Conservation (phyloP, 2,113 vertebrate species). For the Suncus etruscus region DNA sequence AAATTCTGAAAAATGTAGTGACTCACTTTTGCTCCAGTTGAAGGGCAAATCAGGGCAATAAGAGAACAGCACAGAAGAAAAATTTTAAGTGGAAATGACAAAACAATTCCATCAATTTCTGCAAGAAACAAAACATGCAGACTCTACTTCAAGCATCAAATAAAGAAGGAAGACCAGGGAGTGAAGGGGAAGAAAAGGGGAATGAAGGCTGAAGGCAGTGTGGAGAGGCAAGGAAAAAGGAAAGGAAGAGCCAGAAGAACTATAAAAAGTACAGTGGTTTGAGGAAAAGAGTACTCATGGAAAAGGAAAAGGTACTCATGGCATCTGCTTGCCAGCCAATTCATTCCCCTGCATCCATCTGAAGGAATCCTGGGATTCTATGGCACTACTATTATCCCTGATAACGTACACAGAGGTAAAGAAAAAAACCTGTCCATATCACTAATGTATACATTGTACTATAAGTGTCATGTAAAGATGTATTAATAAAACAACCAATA, state of each 20-base stretch:
- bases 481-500: constrained; percentile 46
- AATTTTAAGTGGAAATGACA: neutral
- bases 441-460: neutral
- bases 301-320: neutral
- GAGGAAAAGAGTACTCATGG: neutral
- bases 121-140: neutral
- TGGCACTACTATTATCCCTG: neutral
- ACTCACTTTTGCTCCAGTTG: neutral
- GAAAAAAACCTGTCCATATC: constrained; percentile 23
- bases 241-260: neutral
- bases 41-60: neutral
- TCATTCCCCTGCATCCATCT: neutral
- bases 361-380: neutral
- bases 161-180: neutral
- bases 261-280: neutral
- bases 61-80: neutral
- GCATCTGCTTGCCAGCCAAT: neutral
- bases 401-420: neutral
- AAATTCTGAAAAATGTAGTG: neutral
- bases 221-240: neutral
- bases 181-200: neutral
- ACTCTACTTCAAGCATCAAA: too few species aligned
- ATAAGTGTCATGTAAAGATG: constrained; percentile 36
- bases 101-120: neutral
- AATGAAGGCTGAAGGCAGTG: neutral